Base-by-base conservation (phyloP, 2,113 vertebrate species). In the Neofelis nebulosa region DNA sequence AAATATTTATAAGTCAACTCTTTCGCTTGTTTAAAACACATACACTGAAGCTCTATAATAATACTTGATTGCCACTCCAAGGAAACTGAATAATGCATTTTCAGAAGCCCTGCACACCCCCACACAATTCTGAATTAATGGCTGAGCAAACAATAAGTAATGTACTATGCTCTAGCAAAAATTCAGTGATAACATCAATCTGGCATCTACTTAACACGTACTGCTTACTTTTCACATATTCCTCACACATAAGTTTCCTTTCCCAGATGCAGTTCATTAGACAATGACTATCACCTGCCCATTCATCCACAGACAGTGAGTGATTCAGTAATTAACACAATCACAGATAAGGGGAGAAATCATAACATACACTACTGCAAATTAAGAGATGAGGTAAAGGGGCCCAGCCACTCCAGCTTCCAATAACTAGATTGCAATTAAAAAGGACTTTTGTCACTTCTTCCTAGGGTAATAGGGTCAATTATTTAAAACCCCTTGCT, bases 1-100 rank as follows among this genome's bases (percentile, higher is more conserved):
- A 97, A 98, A 98, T 97, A 97, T 80, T 50, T 98, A 99, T 98
- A 98, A 98, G 98, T 98, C 98, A 98, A 95, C 98, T 98, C 98
- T 97, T 97, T 99, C 98, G 97, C 96, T 98, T 98, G 97, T 98
- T 98, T 98, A 97, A 98, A 98, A 99, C 89, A 98, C 98, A 98
- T 98, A 98, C 98, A 98, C 97, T 98, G 97, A 98, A 97, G 95
- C 96, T 95, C 97, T 97, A 86, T 94, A 97, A 98, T 98, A 98
- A 98, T 98, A 98, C 92, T 95, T 98, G 98, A 99, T 98, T 98
- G 98, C 98, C 97, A 98, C 81, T 97, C 89, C 94, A 97, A 98
- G 96, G 98, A 98, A 96, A 95, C 68, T 0, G 97, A 98, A 98
- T 98, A 98, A 98, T 96, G 95, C 97, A 98, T 97, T 97, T 98